phyloP scores from a whole-genome alignment of 2,888 invertebrate genomes.

The Noctuana brunneofusca region DNA sequence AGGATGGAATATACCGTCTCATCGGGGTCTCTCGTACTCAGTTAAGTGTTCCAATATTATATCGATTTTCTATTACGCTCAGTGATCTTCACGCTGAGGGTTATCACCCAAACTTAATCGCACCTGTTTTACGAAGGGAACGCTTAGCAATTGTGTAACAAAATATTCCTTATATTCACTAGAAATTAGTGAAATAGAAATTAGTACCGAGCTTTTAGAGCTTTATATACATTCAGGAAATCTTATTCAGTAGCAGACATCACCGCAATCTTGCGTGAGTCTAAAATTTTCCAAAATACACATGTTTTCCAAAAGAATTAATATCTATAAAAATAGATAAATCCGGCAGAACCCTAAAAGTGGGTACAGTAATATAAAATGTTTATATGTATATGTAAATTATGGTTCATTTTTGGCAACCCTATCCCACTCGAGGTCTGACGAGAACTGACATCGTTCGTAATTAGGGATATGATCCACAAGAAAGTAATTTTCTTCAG shows the following conservation, averaged over 20 bases:
- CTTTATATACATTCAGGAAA: too few species aligned
- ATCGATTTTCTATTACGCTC: conserved; percentile 66
- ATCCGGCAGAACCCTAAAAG: too few species aligned
- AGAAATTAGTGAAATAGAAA: too few species aligned
- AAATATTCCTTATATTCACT: too few species aligned
- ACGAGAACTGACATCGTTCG: conserved; percentile 54
- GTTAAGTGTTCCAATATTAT: conserved; percentile 40
- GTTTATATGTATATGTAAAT: background rate
- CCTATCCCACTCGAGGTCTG: conserved; percentile 48
- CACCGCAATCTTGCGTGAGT: too few species aligned
- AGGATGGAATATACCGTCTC: too few species aligned
- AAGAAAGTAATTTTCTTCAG: conserved; percentile 69
- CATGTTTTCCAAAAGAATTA: too few species aligned
- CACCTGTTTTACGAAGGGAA: background rate
- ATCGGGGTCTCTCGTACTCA: conserved; percentile 20
- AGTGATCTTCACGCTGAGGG: conserved; percentile 44
- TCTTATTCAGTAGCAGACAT: too few species aligned
- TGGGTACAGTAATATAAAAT: too few species aligned
- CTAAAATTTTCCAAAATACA: too few species aligned
- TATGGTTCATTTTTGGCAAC: conserved; percentile 2
- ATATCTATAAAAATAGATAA: too few species aligned
- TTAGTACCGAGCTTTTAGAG: too few species aligned
- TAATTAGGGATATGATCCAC: conserved; percentile 73
- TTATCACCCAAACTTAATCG: background rate
- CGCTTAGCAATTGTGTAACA: background rate